Evolutionary conservation across 2,113 vertebrate genomes (phyloP).

Genomic region (Nesoenas mayeri): DNA sequence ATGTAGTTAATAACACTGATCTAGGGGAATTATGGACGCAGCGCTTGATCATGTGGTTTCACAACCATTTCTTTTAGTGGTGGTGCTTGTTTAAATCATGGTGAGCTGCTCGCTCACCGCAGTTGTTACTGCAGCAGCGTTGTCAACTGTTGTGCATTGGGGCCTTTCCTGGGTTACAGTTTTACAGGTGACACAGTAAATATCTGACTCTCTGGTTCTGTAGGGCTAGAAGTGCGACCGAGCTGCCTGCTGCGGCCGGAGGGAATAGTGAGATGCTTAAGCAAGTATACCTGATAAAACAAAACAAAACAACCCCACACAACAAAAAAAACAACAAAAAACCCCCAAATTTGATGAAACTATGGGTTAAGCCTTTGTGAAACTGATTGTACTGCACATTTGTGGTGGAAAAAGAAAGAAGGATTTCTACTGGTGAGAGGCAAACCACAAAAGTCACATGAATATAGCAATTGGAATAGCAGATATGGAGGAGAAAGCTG

Average conservation of each 20-base stretch:
- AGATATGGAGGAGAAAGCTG: not conserved
- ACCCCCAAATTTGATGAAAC: not conserved
- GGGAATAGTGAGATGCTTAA: not conserved
- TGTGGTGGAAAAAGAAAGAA: conserved; percentile 11
- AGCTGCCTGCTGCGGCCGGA: not conserved
- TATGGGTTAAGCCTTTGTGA: not conserved
- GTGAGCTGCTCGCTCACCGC: not conserved
- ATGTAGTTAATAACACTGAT: not conserved
- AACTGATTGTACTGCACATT: not conserved
- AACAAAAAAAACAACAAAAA: not conserved
- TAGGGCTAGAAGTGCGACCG: not conserved
- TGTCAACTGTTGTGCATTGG: not conserved
- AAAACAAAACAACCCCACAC: not conserved
- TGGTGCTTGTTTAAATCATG: not conserved
- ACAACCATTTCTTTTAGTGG: not conserved
- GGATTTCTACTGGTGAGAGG: not conserved
- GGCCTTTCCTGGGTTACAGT: not conserved
- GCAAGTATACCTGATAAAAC: not conserved
- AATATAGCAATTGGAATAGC: not conserved
- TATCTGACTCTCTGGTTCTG: not conserved
- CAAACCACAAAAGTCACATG: not conserved
- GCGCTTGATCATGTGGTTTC: not conserved
- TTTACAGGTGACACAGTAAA: not conserved
- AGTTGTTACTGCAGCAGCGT: not conserved
- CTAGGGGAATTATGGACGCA: not conserved